These are phyloP conservation scores for Acrobasis consociella DNA, from an alignment of 2,888 invertebrate genomes.

Conservation along the genomic window DNA sequence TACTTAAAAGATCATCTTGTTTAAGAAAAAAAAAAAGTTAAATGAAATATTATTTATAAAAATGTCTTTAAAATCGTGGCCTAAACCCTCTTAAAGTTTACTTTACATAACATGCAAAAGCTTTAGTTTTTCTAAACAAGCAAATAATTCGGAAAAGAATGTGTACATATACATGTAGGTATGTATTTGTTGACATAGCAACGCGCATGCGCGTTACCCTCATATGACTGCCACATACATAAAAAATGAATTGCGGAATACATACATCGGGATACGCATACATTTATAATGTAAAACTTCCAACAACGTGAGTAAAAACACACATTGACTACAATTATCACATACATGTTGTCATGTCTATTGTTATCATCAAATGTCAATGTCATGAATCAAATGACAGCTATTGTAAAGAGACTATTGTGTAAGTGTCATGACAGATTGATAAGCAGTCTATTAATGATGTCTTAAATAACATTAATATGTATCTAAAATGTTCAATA, in stretches of 20 bases:
- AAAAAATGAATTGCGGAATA: slow-evolving; percentile 62
- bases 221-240: slow-evolving; percentile 49
- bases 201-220: slow-evolving; percentile 70
- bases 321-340: neutral
- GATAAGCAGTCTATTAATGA: neutral
- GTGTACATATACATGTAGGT: slow-evolving; percentile 32
- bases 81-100: too few species aligned
- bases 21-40: too few species aligned
- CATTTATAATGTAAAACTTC: neutral
- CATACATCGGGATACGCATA: neutral
- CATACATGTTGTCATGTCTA: neutral
- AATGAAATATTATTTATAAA: too few species aligned
- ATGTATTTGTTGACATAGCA: slow-evolving; percentile 71
- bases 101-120: too few species aligned
- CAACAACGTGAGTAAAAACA: neutral
- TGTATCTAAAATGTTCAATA: neutral
- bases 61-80: too few species aligned
- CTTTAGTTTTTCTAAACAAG: too few species aligned
- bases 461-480: neutral
- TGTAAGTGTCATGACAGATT: slow-evolving; percentile 1
- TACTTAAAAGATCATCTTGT: too few species aligned
- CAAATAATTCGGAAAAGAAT: too few species aligned
- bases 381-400: slow-evolving; percentile 11
- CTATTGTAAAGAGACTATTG: neutral
- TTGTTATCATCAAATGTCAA: slow-evolving; percentile 12